phyloP scores from a whole-genome alignment of 2,888 invertebrate species.

The Metallyticus violacea region DNA sequence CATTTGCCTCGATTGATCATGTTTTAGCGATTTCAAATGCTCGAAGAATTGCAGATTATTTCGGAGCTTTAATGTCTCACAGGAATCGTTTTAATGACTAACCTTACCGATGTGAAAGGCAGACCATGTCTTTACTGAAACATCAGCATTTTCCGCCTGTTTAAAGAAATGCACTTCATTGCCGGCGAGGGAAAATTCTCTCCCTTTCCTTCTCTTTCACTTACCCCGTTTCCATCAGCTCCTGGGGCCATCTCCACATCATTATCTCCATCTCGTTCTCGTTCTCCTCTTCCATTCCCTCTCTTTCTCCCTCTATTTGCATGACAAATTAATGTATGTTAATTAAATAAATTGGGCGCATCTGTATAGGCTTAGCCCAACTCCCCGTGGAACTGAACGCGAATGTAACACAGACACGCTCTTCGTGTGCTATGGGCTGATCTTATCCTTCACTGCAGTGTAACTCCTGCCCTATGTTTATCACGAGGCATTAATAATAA shows the following conservation, averaged over 20 bases:
- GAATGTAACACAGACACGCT: not conserved
- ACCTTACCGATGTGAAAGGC: not conserved
- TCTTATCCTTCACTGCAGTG: not conserved
- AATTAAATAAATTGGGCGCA: slow-evolving; percentile 33
- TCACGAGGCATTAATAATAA: no score
- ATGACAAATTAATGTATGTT: slow-evolving; percentile 34
- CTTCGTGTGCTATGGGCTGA: not conserved
- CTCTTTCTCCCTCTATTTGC: slow-evolving; percentile 27
- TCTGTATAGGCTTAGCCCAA: slow-evolving; percentile 9
- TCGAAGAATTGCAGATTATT: not conserved
- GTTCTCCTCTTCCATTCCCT: not conserved
- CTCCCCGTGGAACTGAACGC: not conserved
- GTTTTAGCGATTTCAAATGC: no score
- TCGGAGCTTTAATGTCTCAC: not conserved
- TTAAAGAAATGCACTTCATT: not conserved
- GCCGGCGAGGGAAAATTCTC: not conserved
- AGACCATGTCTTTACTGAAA: not conserved
- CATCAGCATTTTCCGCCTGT: not conserved
- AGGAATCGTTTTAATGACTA: not conserved
- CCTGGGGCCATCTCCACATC: not conserved
- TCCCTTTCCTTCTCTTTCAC: not conserved
- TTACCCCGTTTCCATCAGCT: not conserved
- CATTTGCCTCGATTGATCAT: no score
- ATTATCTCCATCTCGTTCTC: not conserved
- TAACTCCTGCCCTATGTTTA: no score